Percentiles rank a stretch among this genome's conserved stretches.
phyloP scores from a whole-genome alignment of 2,888 invertebrate genomes.

The Thelaira solivaga region DNA sequence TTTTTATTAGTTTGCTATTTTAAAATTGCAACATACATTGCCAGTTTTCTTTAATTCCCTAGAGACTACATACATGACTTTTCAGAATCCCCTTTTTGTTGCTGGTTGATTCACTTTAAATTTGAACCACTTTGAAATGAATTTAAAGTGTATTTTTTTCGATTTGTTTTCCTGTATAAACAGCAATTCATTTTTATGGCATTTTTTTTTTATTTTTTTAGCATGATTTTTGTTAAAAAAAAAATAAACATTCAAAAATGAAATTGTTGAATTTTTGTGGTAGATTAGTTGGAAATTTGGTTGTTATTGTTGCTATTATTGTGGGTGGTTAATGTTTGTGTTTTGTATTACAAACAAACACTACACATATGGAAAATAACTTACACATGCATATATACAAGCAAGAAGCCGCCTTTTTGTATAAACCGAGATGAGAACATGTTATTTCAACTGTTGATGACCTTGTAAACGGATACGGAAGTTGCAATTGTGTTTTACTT shows the following conservation, averaged over 20 bases:
- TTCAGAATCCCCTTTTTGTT: slow-evolving; percentile 2
- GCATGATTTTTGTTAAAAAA: slow-evolving; percentile 22
- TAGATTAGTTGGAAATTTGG: slow-evolving; percentile 63
- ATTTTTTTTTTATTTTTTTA: not conserved
- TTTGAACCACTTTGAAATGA: slow-evolving; percentile 35
- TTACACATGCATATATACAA: not conserved
- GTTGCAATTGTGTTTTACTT: slow-evolving; percentile 56
- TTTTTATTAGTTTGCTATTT: slow-evolving; percentile 55
- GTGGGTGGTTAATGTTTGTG: slow-evolving; percentile 25
- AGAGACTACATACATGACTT: slow-evolving; percentile 8
- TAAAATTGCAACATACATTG: slow-evolving; percentile 61
- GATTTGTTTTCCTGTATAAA: no score
- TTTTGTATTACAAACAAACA: not conserved
- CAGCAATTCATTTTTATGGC: not conserved
- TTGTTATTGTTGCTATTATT: slow-evolving; percentile 25
- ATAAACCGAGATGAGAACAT: not conserved
- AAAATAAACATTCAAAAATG: slow-evolving; percentile 70
- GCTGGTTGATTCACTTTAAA: slow-evolving; percentile 47
- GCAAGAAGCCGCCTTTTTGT: no score
- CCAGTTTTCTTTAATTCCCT: slow-evolving; percentile 46
- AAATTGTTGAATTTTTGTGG: slow-evolving; percentile 73
- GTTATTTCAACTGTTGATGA: slow-evolving; percentile 38
- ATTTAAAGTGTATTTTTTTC: slow-evolving; percentile 1
- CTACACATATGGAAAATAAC: slow-evolving; percentile 18
- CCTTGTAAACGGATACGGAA: slow-evolving; percentile 60